These are phyloP conservation scores for Delia radicum DNA, from an alignment of 1,140 invertebrate species.

Conservation along the genomic window DNA sequence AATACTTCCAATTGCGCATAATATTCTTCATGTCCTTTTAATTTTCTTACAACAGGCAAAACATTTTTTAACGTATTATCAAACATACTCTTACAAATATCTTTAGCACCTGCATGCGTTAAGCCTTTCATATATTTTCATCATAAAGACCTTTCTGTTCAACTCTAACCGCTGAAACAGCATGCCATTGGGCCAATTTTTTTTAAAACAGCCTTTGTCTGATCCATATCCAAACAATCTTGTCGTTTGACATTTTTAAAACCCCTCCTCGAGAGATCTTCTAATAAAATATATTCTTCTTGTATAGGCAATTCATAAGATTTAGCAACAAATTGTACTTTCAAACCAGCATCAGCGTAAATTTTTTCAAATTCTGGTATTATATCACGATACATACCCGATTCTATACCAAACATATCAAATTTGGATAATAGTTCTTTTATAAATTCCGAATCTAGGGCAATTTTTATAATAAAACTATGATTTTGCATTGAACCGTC, in stretches of 20 bases:
- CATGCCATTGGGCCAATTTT: conserved; percentile 62
- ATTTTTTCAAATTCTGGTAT: conserved; percentile 40
- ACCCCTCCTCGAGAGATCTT: conserved; percentile 59
- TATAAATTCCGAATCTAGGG: conserved; percentile 37
- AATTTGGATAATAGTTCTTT: conserved; percentile 33
- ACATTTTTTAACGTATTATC: conserved; percentile 25
- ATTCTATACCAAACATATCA: conserved; percentile 41
- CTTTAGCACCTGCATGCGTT: conserved; percentile 19
- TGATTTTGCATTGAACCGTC: not conserved
- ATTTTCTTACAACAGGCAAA: conserved; percentile 33
- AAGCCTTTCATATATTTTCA: conserved; percentile 32
- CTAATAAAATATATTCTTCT: conserved; percentile 49
- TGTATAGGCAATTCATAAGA: conserved; percentile 32
- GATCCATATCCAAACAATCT: conserved; percentile 58
- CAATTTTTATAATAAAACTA: conserved; percentile 43
- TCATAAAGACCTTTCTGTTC: conserved; percentile 33
- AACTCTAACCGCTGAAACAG: conserved; percentile 38
- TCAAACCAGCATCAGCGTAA: conserved; percentile 37
- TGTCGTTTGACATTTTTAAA: conserved; percentile 60
- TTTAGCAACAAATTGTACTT: conserved; percentile 36
- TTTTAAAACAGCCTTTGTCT: conserved; percentile 57
- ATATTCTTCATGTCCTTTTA: conserved; percentile 33
- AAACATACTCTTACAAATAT: conserved; percentile 33
- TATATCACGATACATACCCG: conserved; percentile 37
- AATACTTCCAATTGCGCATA: not conserved